Percentiles rank a stretch among this genome's conserved stretches.
phyloP scores from a whole-genome alignment of 2,888 invertebrate genomes.

The Drosophila parthenogenetica region DNA sequence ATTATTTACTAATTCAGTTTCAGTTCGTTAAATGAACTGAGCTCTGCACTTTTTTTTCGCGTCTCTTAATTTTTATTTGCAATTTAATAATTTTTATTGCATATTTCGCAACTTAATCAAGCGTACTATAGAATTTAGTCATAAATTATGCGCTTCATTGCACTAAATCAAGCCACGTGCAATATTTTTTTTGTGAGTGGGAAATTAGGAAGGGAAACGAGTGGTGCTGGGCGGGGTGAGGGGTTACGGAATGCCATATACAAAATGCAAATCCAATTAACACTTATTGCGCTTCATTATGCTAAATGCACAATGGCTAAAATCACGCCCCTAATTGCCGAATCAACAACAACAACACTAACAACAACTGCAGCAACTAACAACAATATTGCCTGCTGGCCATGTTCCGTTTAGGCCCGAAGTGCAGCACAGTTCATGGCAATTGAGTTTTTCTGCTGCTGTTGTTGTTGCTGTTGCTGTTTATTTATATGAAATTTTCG shows the following conservation, averaged over 20 bases:
- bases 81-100: slow-evolving; percentile 32
- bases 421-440: slow-evolving; percentile 68
- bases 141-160: slow-evolving; percentile 73
- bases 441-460: slow-evolving; percentile 53
- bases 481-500: slow-evolving; percentile 63
- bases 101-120: slow-evolving; percentile 65
- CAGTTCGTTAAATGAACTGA: background rate
- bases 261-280: slow-evolving; percentile 78
- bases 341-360: slow-evolving; percentile 48
- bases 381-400: slow-evolving; percentile 38
- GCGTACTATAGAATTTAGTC: slow-evolving; percentile 65
- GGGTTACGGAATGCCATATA: slow-evolving; percentile 2
- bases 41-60: background rate
- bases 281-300: slow-evolving; percentile 81
- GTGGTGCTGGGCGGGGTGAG: background rate
- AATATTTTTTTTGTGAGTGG: background rate
- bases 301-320: slow-evolving; percentile 76
- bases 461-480: slow-evolving; percentile 32
- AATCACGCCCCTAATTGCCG: slow-evolving; percentile 80
- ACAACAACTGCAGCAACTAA: slow-evolving; percentile 25
- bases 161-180: slow-evolving; percentile 72
- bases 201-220: background rate
- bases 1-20: background rate
- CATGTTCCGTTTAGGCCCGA: slow-evolving; percentile 58
- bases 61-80: background rate